Evolutionary conservation across 1,140 invertebrate genomes (phyloP).

Genomic region (Heterodera schachtii): DNA sequence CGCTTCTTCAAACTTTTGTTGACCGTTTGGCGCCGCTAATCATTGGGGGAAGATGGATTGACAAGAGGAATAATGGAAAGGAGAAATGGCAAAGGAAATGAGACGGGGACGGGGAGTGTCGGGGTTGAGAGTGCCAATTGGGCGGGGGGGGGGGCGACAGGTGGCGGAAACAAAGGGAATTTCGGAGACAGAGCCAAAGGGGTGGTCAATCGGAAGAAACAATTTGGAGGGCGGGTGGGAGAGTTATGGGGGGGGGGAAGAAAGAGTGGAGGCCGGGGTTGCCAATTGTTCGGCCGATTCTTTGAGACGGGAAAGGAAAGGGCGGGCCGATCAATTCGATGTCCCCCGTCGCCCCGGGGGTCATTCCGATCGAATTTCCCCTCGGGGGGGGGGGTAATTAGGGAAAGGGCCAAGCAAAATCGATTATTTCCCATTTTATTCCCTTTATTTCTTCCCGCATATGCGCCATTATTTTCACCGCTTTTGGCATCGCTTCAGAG

Average conservation of each 20-base stretch:
- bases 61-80: not conserved
- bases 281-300: not conserved
- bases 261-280: not conserved
- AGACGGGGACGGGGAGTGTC: not conserved
- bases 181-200: not conserved
- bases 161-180: not conserved
- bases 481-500: constrained; percentile 2
- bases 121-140: not conserved
- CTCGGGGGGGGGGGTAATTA: no score
- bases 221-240: no score
- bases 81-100: not conserved
- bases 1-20: not conserved
- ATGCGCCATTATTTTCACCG: constrained; percentile 11
- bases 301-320: not conserved
- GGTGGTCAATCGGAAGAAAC: not conserved
- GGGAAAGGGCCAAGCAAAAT: no score
- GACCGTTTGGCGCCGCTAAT: not conserved
- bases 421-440: no score
- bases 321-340: not conserved
- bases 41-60: not conserved
- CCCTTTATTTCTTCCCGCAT: not conserved
- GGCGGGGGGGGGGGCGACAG: no score
- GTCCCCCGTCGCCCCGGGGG: not conserved
- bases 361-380: not conserved
- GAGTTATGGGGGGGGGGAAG: not conserved